These are phyloP conservation scores for Ophonus ardosiacus DNA, from an alignment of 2,888 invertebrate species.

Conservation along the genomic window DNA sequence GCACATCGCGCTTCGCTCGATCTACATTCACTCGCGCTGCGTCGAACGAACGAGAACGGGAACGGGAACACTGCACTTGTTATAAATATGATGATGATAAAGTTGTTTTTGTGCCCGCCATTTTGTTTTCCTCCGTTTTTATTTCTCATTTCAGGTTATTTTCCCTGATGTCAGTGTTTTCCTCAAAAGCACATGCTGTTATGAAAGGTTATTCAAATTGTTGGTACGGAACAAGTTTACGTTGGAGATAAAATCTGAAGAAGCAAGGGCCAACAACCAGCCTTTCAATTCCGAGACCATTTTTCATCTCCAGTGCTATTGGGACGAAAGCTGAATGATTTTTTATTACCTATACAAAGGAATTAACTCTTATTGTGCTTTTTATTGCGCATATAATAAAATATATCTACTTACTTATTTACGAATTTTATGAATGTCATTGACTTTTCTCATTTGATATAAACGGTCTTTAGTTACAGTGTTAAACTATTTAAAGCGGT, in stretches of 20 bases:
- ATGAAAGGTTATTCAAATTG: constrained; percentile 59
- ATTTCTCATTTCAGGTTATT: constrained; percentile 53
- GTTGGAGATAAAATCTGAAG: constrained; percentile 31
- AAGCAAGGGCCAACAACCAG: neutral
- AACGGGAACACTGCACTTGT: constrained; percentile 49
- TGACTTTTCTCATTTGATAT: neutral
- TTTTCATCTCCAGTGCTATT: neutral
- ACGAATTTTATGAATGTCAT: neutral
- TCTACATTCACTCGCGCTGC: neutral
- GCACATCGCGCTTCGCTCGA: constrained; percentile 21
- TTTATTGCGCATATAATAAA: neutral
- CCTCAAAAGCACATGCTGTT: constrained; percentile 55
- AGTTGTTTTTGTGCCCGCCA: constrained; percentile 62
- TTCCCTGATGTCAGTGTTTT: constrained; percentile 59
- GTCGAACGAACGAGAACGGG: neutral
- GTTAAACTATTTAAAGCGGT: too few relatives aligned
- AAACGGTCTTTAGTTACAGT: too few relatives aligned
- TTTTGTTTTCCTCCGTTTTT: constrained; percentile 51
- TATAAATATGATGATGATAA: constrained; percentile 63
- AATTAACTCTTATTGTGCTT: neutral
- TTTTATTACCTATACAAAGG: neutral
- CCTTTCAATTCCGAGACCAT: constrained; percentile 5
- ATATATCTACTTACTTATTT: neutral
- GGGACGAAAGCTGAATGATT: neutral
- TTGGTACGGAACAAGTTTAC: constrained; percentile 19